Percentiles rank a stretch among this genome's conserved stretches.
Conservation (phyloP, 2,113 vertebrate genomes). For the Neolamprologus ventralis region DNA sequence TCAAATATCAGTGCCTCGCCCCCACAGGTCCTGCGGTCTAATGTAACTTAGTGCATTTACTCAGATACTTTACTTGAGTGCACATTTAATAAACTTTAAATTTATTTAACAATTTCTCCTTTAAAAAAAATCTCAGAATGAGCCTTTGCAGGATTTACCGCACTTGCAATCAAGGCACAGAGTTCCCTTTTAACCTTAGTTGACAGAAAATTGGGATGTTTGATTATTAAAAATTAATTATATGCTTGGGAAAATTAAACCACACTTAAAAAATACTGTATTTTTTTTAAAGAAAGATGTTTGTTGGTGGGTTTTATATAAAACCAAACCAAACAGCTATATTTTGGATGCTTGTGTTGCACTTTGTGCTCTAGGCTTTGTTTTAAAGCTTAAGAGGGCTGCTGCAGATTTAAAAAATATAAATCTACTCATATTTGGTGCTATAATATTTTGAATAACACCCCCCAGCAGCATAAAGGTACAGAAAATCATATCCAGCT, state of each 20-base stretch:
- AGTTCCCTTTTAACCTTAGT: not conserved
- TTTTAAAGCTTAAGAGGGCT: not conserved
- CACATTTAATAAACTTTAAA: not conserved
- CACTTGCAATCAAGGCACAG: no score
- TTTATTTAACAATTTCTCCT: not conserved
- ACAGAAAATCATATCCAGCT: not conserved
- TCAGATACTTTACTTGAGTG: not conserved
- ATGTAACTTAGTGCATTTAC: not conserved
- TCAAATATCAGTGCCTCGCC: rapidly evolving
- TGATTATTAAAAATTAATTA: not conserved
- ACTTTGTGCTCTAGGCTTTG: not conserved
- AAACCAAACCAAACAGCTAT: not conserved
- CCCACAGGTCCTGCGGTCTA: not conserved
- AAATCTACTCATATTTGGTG: not conserved
- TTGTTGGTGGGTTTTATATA: not conserved
- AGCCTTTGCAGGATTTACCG: not conserved
- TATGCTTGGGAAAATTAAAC: not conserved
- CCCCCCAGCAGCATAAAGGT: not conserved
- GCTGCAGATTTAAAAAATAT: not conserved
- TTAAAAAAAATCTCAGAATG: not conserved
- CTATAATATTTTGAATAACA: not conserved
- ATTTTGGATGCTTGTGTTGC: not conserved
- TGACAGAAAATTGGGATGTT: not conserved
- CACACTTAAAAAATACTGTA: not conserved
- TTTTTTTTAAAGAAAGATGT: not conserved